A percentile compares a stretch with the other conserved stretches of the same genome.
phyloP scores from a whole-genome alignment of 2,797 vertebrate species.

The Argentina silus region DNA sequence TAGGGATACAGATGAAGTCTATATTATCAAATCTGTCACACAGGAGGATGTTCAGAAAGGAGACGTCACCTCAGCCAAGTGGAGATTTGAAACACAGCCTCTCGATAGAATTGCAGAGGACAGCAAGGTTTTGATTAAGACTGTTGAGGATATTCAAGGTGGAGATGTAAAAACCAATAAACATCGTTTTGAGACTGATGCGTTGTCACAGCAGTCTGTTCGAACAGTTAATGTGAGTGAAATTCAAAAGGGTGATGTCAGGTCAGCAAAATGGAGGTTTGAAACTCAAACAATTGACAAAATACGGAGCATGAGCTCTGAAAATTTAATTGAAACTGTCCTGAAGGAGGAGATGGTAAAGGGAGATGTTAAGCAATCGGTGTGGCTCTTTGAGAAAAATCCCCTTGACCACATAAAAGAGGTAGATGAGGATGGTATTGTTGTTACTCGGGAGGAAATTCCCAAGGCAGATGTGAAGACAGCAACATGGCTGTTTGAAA shows the following conservation, averaged over 20 bases:
- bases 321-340: conserved; percentile 84
- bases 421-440: conserved; percentile 67
- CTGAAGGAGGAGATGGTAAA: conserved; percentile 84
- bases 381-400: conserved; percentile 94
- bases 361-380: conserved; percentile 89
- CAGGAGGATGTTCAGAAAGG: conserved; percentile 91
- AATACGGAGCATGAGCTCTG: conserved; percentile 84
- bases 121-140: conserved; percentile 73
- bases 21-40: conserved; percentile 90
- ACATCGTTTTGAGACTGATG: conserved; percentile 85
- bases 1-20: conserved; percentile 86
- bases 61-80: conserved; percentile 87
- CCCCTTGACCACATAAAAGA: conserved; percentile 87
- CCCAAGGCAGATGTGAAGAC: conserved; percentile 89
- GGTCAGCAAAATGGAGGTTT: conserved; percentile 91
- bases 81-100: conserved; percentile 92
- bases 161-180: conserved; percentile 86
- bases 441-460: conserved; percentile 77
- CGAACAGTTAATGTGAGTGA: conserved; percentile 89
- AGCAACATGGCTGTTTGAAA: conserved; percentile 94
- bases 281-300: conserved; percentile 89
- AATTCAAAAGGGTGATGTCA: conserved; percentile 90
- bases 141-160: conserved; percentile 83
- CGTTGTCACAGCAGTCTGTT: conserved; percentile 67
- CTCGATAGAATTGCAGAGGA: conserved; percentile 88